phyloP scores from a whole-genome alignment of 1,140 invertebrate species.

The Solenopsis invicta region DNA sequence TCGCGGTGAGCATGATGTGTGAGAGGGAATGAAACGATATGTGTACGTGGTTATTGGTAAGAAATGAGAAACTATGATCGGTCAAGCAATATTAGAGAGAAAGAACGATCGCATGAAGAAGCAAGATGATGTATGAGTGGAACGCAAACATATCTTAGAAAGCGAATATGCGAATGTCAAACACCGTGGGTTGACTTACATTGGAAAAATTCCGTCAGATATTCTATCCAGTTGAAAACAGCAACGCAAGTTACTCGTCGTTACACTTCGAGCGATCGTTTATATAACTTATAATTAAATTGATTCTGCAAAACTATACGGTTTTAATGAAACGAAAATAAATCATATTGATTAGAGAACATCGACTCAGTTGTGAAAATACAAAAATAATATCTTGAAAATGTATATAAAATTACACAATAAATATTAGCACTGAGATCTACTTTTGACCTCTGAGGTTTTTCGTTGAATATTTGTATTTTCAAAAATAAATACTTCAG shows the following conservation, averaged over 20 bases:
- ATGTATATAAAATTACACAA: too few relatives aligned
- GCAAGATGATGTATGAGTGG: slow-evolving; percentile 14
- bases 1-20: neutral
- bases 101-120: neutral
- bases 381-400: too few relatives aligned
- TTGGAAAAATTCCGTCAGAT: neutral
- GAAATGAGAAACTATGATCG: neutral
- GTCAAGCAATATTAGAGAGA: neutral
- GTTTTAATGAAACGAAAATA: neutral
- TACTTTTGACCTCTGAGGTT: too few relatives aligned
- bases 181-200: slow-evolving; percentile 7
- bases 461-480: too few relatives aligned
- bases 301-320: neutral
- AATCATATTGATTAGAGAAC: too few relatives aligned
- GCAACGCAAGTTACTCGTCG: neutral
- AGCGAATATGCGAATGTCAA: slow-evolving; percentile 9
- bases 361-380: too few relatives aligned
- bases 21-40: neutral
- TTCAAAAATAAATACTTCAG: too few relatives aligned
- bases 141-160: slow-evolving; percentile 25
- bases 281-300: slow-evolving; percentile 13
- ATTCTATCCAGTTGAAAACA: slow-evolving; percentile 6
- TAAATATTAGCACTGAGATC: too few relatives aligned
- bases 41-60: neutral
- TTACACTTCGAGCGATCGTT: neutral